Evolutionary conservation across 2,113 vertebrate genomes (phyloP).

Genomic region (Lophochroa leadbeateri): DNA sequence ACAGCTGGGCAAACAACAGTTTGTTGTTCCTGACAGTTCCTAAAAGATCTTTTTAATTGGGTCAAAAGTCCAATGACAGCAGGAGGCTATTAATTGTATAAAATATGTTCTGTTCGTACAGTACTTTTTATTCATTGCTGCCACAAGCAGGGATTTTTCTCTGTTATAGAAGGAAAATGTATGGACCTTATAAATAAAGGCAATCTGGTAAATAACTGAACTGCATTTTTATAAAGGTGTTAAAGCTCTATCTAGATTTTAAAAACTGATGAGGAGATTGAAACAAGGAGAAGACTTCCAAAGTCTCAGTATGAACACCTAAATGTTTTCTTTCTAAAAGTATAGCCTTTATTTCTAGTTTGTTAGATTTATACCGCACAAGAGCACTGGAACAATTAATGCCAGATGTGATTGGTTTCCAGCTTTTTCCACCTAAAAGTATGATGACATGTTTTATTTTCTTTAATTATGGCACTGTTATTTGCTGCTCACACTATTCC

Average conservation of each 20-base stretch:
- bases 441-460: conserved; percentile 80
- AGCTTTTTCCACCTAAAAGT: conserved; percentile 71
- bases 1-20: neutral
- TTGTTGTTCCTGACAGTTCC: neutral
- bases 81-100: neutral
- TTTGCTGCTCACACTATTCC: conserved; percentile 76
- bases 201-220: neutral
- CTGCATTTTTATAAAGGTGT: neutral
- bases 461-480: conserved; percentile 83
- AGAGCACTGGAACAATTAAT: conserved; percentile 72
- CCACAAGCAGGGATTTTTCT: neutral
- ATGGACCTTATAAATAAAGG: neutral
- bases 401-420: conserved; percentile 77
- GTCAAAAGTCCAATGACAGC: neutral
- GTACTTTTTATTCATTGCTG: neutral
- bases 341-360: conserved; percentile 66
- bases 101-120: neutral
- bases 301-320: neutral
- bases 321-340: conserved; percentile 60
- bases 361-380: conserved; percentile 67
- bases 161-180: neutral
- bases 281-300: neutral
- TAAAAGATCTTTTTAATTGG: neutral
- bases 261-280: neutral
- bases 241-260: neutral